Percentiles rank a stretch among this genome's conserved stretches.
Conservation (phyloP, 2,797 vertebrate species). For the Chelidonichthys spinosus region DNA sequence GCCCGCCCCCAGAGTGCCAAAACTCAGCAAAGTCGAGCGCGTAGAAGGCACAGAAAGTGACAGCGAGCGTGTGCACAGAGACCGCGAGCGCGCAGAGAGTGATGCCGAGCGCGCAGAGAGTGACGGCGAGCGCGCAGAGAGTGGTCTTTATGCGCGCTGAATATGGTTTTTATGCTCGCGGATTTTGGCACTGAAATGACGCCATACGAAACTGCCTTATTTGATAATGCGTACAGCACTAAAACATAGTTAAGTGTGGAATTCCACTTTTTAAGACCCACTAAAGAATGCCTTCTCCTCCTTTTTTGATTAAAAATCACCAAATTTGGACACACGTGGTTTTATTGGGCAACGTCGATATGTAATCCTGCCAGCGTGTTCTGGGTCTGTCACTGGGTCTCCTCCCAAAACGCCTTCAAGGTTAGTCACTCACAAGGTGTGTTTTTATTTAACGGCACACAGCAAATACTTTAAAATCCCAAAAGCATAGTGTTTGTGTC, state of each 20-base stretch:
- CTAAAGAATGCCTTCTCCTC: neutral
- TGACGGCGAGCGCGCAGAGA: too few relatives aligned
- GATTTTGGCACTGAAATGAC: too few relatives aligned
- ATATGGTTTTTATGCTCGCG: too few relatives aligned
- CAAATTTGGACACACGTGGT: neutral
- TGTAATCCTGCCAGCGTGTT: neutral
- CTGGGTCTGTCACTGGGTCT: neutral
- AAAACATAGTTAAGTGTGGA: neutral
- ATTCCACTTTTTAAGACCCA: neutral
- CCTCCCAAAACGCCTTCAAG: neutral
- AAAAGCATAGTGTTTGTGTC: neutral
- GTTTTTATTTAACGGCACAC: neutral
- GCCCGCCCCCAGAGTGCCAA: too few relatives aligned
- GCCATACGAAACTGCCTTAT: neutral
- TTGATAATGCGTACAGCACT: neutral
- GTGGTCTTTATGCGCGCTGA: too few relatives aligned
- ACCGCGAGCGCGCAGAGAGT: too few relatives aligned
- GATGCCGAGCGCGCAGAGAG: too few relatives aligned
- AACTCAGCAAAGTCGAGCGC: too few relatives aligned
- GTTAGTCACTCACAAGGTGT: slow-evolving; percentile 5
- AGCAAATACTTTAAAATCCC: neutral
- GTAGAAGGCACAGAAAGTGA: too few relatives aligned
- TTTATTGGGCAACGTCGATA: neutral
- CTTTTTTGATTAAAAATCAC: neutral
- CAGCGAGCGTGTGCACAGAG: too few relatives aligned